Conservation (phyloP, 2,797 vertebrate species). For the Psittacula derbiana region DNA sequence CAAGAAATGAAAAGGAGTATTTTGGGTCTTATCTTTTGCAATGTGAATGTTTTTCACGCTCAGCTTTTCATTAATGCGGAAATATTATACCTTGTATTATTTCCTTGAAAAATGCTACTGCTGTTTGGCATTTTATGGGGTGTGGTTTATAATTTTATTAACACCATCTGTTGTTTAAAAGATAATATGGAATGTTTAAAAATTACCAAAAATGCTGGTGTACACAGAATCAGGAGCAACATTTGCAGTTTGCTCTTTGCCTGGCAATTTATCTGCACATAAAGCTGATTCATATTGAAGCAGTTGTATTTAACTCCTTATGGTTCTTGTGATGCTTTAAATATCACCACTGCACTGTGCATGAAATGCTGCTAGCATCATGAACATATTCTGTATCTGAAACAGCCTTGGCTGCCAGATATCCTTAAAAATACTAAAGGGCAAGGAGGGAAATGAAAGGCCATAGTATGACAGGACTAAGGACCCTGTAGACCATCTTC, state of each 20-base stretch:
- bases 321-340: neutral
- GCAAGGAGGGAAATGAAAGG: neutral
- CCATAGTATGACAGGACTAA: neutral
- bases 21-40: conserved; percentile 57
- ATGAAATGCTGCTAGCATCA: neutral
- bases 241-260: conserved; percentile 61
- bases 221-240: conserved; percentile 49
- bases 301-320: conserved; percentile 58
- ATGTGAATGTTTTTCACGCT: conserved; percentile 44
- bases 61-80: conserved; percentile 38
- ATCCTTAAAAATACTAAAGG: neutral
- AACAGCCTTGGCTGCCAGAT: neutral
- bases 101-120: conserved; percentile 45
- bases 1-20: conserved; percentile 57
- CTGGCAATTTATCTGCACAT: conserved; percentile 53
- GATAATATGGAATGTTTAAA: conserved; percentile 65
- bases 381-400: neutral
- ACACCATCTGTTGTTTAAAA: conserved; percentile 70
- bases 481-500: neutral
- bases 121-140: conserved; percentile 66
- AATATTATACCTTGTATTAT: conserved; percentile 65
- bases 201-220: conserved; percentile 60
- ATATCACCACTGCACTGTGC: neutral
- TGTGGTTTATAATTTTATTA: conserved; percentile 70
- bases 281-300: conserved; percentile 46